A percentile compares a stretch with the other conserved stretches of the same genome.
Evolutionary conservation across 2,113 vertebrate genomes (phyloP).

Genomic region (Osmerus mordax): DNA sequence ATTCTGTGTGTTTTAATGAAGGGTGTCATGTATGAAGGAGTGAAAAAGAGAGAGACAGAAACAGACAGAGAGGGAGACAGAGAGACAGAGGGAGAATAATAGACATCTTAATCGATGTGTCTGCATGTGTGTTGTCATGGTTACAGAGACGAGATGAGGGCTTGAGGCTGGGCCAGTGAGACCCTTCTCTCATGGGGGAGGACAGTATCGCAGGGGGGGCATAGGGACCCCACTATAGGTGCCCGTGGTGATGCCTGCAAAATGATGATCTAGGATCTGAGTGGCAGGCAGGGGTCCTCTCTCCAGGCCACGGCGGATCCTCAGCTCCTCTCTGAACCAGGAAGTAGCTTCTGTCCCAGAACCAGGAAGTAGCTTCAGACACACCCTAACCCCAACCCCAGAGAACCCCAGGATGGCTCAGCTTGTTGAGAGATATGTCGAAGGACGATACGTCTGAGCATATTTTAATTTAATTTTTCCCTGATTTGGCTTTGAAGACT

Average conservation of each 20-base stretch:
- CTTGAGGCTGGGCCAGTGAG: slow-evolving; percentile 51
- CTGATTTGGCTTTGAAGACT: background rate
- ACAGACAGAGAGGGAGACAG: background rate
- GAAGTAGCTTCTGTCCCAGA: too few relatives aligned
- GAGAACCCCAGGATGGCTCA: too few relatives aligned
- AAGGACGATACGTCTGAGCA: too few relatives aligned
- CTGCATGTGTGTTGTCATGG: background rate
- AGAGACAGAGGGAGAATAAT: too few relatives aligned
- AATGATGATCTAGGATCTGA: slow-evolving; percentile 66
- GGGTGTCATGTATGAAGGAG: background rate
- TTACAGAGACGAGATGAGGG: slow-evolving; percentile 34
- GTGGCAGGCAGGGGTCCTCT: slow-evolving; percentile 47
- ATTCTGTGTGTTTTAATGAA: background rate
- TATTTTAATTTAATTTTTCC: too few relatives aligned
- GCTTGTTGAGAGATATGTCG: too few relatives aligned
- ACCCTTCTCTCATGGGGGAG: slow-evolving; percentile 37
- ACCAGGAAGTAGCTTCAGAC: too few relatives aligned
- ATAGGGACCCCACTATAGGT: background rate
- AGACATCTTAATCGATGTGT: background rate
- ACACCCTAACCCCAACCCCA: too few relatives aligned
- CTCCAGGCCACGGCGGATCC: slow-evolving; percentile 36
- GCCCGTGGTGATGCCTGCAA: slow-evolving; percentile 44
- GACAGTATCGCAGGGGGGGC: background rate
- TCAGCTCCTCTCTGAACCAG: slow-evolving; percentile 15
- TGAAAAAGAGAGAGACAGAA: background rate